A percentile compares a stretch with the other conserved stretches of the same genome.
phyloP scores from a whole-genome alignment of 2,888 invertebrate species.

The Gibbula magus region DNA sequence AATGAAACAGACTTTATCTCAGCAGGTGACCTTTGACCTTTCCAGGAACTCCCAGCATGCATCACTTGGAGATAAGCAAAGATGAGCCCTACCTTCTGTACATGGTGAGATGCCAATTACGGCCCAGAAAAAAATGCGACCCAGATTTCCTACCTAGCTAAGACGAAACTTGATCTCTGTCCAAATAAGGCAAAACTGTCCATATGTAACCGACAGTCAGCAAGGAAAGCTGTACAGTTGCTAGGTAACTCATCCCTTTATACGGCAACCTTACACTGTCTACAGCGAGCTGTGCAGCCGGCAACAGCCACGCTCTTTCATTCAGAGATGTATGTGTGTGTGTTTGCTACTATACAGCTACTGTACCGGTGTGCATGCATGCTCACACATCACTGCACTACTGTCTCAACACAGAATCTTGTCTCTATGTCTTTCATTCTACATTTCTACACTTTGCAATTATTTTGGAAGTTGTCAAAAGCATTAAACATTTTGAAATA shows the following conservation, averaged over 20 bases:
- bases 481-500: too few species aligned
- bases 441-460: neutral
- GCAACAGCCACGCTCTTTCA: too few species aligned
- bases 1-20: neutral
- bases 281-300: too few species aligned
- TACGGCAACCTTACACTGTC: neutral
- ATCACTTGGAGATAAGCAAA: neutral
- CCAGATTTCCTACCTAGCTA: slow-evolving; percentile 13
- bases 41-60: slow-evolving; percentile 1
- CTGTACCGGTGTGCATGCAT: too few species aligned
- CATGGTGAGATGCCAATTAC: slow-evolving; percentile 18
- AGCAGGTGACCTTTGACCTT: neutral
- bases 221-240: neutral
- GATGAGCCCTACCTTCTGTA: neutral
- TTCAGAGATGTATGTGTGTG: too few species aligned
- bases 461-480: too few species aligned
- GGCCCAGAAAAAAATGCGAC: slow-evolving; percentile 19
- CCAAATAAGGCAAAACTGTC: slow-evolving; percentile 25
- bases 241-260: neutral
- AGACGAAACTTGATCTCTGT: neutral
- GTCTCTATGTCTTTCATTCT: neutral
- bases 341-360: too few species aligned
- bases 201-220: slow-evolving; percentile 21
- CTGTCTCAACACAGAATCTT: neutral
- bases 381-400: too few species aligned